These are phyloP conservation scores for Brachionus sp. DNA, from an alignment of 1,140 invertebrate species.

Conservation along the genomic window DNA sequence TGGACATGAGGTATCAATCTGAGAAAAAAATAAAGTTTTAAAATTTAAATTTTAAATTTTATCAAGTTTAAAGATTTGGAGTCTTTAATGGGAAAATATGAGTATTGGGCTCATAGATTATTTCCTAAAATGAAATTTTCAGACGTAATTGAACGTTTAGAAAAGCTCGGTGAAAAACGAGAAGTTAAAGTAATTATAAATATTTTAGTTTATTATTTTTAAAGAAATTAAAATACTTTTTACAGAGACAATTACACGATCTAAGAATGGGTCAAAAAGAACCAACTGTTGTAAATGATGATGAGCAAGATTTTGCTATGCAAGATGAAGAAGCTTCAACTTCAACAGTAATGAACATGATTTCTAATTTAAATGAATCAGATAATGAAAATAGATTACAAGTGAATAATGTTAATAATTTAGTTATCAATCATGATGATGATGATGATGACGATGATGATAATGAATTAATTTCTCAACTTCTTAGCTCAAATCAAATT, in stretches of 20 bases:
- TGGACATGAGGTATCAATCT: constrained; percentile 67
- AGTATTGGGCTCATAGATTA: constrained; percentile 85
- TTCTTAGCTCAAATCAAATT: constrained; percentile 1
- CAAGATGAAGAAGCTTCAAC: neutral
- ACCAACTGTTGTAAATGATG: neutral
- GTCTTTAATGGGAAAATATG: constrained; percentile 72
- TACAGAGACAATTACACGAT: neutral
- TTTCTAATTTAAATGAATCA: neutral
- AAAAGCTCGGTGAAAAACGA: constrained; percentile 68
- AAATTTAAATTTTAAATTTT: neutral
- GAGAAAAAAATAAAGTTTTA: neutral
- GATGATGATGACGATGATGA: constrained; percentile 13
- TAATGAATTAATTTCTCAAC: constrained; percentile 6
- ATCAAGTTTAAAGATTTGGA: constrained; percentile 71
- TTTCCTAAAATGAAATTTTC: constrained; percentile 82
- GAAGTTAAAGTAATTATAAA: constrained; percentile 53
- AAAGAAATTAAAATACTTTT: neutral
- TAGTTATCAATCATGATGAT: neutral
- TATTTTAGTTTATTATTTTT: neutral
- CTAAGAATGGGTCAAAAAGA: constrained; percentile 5
- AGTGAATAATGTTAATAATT: neutral
- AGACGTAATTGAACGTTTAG: constrained; percentile 75
- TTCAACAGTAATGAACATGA: constrained; percentile 30
- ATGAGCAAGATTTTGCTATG: neutral
- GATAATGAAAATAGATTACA: neutral